Percentiles rank a stretch among this genome's conserved stretches.
These are phyloP conservation scores for Lepidostoma basale DNA, from an alignment of 1,140 invertebrate genomes.

Conservation along the genomic window DNA sequence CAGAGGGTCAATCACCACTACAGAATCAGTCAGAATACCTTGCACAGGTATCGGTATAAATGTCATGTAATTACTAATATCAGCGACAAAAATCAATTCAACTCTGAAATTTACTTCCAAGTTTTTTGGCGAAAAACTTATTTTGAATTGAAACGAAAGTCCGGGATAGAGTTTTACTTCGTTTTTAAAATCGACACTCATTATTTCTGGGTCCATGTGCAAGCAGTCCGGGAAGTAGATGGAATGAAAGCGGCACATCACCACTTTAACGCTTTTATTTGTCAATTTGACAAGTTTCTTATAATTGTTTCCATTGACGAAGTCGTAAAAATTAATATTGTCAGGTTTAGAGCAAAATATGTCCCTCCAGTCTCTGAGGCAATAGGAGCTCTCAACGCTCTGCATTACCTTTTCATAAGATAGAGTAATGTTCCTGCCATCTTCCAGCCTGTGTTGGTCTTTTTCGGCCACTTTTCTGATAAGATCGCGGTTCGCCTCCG, in stretches of 20 bases:
- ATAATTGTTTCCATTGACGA: conserved; percentile 14
- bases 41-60: conserved; percentile 12
- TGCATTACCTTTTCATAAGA: not conserved
- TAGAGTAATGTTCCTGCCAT: not conserved
- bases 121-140: conserved; percentile 2
- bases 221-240: conserved; percentile 16
- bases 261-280: conserved; percentile 2
- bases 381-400: not conserved
- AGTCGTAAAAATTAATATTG: conserved; percentile 9
- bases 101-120: conserved; percentile 16
- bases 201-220: conserved; percentile 12
- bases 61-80: conserved; percentile 19
- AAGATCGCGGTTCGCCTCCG: not conserved
- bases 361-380: conserved; percentile 1
- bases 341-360: conserved; percentile 16
- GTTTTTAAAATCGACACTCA: conserved; percentile 2
- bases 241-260: conserved; percentile 7
- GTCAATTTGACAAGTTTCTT: conserved; percentile 17
- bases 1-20: not conserved
- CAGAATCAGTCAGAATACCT: not conserved
- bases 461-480: not conserved
- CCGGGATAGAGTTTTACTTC: conserved; percentile 14
- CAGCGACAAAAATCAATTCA: conserved; percentile 7
- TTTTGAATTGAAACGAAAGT: conserved; percentile 3
- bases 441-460: not conserved